A percentile compares a stretch with the other conserved stretches of the same genome.
Evolutionary conservation across 2,113 vertebrate genomes (phyloP).

Genomic region (Hemiprocne comata): DNA sequence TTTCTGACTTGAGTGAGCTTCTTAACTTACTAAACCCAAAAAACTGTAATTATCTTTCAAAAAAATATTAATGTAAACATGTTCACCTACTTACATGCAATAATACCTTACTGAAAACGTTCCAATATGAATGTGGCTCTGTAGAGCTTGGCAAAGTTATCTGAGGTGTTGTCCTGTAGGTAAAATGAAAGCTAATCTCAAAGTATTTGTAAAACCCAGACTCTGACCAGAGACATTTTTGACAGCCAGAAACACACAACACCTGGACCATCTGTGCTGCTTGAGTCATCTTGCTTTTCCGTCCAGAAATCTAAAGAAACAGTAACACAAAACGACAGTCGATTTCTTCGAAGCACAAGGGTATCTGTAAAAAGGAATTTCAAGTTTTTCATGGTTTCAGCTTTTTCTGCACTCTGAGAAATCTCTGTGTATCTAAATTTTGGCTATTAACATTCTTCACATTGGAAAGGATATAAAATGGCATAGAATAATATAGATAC

Average conservation of each 20-base stretch:
- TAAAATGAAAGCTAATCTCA: background rate
- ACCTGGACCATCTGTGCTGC: background rate
- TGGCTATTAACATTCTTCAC: background rate
- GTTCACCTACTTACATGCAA: background rate
- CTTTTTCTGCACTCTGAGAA: background rate
- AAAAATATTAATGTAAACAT: background rate
- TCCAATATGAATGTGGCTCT: background rate
- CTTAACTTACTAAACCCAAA: background rate
- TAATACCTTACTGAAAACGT: background rate
- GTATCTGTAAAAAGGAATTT: background rate
- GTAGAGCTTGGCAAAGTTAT: background rate
- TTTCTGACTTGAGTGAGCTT: background rate
- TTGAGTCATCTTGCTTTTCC: background rate
- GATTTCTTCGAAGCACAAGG: background rate
- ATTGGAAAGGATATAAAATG: background rate
- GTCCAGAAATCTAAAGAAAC: conserved; percentile 29
- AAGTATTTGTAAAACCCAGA: background rate
- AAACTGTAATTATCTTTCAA: rapidly evolving
- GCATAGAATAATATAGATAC: background rate
- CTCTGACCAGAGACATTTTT: background rate
- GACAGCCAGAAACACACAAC: background rate
- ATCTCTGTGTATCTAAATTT: background rate
- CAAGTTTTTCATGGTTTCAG: background rate
- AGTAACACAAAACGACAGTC: background rate
- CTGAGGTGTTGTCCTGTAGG: background rate